A percentile compares a stretch with the other conserved stretches of the same genome.
phyloP scores from a whole-genome alignment of 2,113 vertebrate genomes.

The Helogale parvula region DNA sequence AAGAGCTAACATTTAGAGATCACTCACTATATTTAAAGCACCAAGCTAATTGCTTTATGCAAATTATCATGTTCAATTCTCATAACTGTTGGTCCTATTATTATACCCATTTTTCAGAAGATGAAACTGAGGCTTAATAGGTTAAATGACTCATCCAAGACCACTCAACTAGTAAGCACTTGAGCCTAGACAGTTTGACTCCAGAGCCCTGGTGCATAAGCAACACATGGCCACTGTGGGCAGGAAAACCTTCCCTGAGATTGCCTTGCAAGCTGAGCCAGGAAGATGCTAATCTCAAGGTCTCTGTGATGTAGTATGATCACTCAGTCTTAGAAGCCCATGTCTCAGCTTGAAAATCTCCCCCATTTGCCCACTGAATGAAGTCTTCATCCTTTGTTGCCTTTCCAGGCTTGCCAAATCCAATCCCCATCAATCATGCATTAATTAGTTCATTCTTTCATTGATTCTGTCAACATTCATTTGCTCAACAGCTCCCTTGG shows the following conservation, averaged over 20 bases:
- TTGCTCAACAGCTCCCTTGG: not conserved
- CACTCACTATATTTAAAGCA: not conserved
- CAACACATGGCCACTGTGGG: too few relatives aligned
- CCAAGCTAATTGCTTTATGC: not conserved
- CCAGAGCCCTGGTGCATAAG: not conserved
- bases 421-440: not conserved
- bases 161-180: not conserved
- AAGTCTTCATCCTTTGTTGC: not conserved
- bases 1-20: not conserved
- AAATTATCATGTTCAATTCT: not conserved
- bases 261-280: not conserved
- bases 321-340: not conserved
- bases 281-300: not conserved
- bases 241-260: not conserved
- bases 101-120: constrained; percentile 38
- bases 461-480: not conserved
- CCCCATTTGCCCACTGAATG: not conserved
- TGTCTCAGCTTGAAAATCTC: not conserved
- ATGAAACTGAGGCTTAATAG: constrained; percentile 5
- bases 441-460: not conserved
- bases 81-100: not conserved
- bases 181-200: not conserved
- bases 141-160: not conserved
- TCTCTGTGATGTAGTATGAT: not conserved
- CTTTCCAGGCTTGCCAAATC: not conserved